phyloP scores from a whole-genome alignment of 1,140 invertebrate genomes.

The Drosophila miranda region DNA sequence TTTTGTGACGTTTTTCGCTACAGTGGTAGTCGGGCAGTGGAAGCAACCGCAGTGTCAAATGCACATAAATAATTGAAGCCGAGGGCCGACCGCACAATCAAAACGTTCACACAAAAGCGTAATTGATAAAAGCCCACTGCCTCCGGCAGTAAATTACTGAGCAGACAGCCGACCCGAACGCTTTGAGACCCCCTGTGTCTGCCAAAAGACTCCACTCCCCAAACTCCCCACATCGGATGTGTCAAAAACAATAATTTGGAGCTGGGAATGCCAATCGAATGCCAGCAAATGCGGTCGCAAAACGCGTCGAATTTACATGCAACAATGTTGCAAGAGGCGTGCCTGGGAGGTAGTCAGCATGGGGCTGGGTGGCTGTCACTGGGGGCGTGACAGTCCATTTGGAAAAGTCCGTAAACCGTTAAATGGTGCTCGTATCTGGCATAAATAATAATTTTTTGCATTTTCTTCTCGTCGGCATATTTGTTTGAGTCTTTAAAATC shows the following conservation, averaged over 20 bases:
- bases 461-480: constrained; percentile 28
- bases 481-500: constrained; percentile 58
- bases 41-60: constrained; percentile 61
- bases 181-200: neutral
- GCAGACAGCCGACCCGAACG: neutral
- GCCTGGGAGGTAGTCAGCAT: too few relatives aligned
- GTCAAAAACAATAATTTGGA: constrained; percentile 52
- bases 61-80: constrained; percentile 54
- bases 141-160: constrained; percentile 42
- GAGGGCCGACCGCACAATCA: constrained; percentile 54
- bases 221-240: constrained; percentile 25
- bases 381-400: constrained; percentile 34
- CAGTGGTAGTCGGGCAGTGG: neutral
- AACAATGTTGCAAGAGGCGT: constrained; percentile 16
- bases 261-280: constrained; percentile 31
- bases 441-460: constrained; percentile 52
- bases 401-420: constrained; percentile 38
- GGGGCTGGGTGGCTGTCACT: neutral
- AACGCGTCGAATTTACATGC: constrained; percentile 42
- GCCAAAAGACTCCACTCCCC: constrained; percentile 1
- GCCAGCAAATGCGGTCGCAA: constrained; percentile 52
- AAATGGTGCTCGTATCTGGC: constrained; percentile 55
- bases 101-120: constrained; percentile 44
- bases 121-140: constrained; percentile 54
- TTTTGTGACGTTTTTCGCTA: constrained; percentile 33